These are phyloP conservation scores for Limnephilus auricula DNA, from an alignment of 2,888 invertebrate genomes.

Conservation along the genomic window DNA sequence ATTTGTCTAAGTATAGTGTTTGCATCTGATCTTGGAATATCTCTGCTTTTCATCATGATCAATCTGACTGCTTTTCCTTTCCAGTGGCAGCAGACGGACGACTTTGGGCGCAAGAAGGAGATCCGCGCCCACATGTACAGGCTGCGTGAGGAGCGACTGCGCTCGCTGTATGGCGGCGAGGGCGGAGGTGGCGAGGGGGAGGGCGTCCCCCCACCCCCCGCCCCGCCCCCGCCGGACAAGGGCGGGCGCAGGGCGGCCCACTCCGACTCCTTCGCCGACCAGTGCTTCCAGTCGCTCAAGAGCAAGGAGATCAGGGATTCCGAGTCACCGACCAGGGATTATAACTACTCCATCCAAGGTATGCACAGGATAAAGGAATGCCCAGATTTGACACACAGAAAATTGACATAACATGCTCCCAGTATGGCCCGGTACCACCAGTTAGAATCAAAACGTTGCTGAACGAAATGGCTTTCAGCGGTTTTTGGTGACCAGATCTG, in stretches of 20 bases:
- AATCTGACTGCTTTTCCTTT: slow-evolving; percentile 67
- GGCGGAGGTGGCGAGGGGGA: slow-evolving; percentile 68
- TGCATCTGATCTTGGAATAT: neutral
- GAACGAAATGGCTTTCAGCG: no score
- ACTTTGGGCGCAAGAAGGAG: slow-evolving; percentile 90
- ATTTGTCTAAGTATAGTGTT: slow-evolving; percentile 56
- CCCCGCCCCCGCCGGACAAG: slow-evolving; percentile 68
- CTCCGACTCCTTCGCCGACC: slow-evolving; percentile 85
- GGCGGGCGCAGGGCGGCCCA: slow-evolving; percentile 78
- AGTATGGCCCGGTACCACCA: no score
- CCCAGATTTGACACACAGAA: no score
- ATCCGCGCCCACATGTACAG: slow-evolving; percentile 92
- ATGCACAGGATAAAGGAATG: neutral
- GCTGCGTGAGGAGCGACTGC: slow-evolving; percentile 87
- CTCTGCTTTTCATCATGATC: neutral
- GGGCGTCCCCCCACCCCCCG: slow-evolving; percentile 66
- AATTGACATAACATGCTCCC: no score
- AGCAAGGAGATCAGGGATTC: slow-evolving; percentile 88
- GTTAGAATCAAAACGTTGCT: no score
- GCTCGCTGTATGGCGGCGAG: slow-evolving; percentile 84
- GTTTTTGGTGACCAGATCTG: no score
- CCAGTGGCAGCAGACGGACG: slow-evolving; percentile 93
- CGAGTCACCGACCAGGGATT: slow-evolving; percentile 84
- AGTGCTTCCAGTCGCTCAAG: slow-evolving; percentile 87
- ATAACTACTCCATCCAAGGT: slow-evolving; percentile 76